A percentile compares a stretch with the other conserved stretches of the same genome.
Conservation (phyloP, 53 echinoderm and acorn worm genomes). For the Holothuria leucospilota region DNA sequence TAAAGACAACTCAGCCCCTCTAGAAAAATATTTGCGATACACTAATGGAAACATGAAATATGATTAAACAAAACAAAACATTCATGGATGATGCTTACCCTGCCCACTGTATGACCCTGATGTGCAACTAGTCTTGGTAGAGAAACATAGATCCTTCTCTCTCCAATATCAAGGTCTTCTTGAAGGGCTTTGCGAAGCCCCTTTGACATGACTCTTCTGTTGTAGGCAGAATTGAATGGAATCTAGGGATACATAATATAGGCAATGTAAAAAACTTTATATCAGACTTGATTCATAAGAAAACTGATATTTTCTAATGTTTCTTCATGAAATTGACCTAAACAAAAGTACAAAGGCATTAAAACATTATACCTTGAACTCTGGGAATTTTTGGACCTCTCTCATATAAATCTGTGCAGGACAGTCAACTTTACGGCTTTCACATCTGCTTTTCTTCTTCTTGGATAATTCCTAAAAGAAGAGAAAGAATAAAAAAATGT, state of each 20-base stretch:
- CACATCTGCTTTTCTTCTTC: slow-evolving; percentile 18
- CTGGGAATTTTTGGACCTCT: slow-evolving; percentile 66
- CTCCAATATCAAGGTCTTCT: slow-evolving; percentile 16
- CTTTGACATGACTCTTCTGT: slow-evolving; percentile 31
- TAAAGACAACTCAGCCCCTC: too few relatives aligned
- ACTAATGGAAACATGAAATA: too few relatives aligned
- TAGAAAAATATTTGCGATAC: too few relatives aligned
- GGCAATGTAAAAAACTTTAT: background rate
- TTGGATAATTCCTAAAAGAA: background rate
- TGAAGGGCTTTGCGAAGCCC: slow-evolving; percentile 23
- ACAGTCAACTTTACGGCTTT: slow-evolving; percentile 56
- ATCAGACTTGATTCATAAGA: too few relatives aligned
- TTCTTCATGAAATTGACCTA: too few relatives aligned
- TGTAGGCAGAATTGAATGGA: slow-evolving; percentile 45
- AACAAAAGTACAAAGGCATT: background rate
- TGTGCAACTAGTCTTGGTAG: slow-evolving; percentile 34
- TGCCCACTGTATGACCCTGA: slow-evolving; percentile 36
- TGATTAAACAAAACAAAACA: too few relatives aligned
- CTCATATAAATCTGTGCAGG: slow-evolving; percentile 63
- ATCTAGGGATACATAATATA: background rate
- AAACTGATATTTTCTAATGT: too few relatives aligned
- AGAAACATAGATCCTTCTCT: slow-evolving; percentile 44
- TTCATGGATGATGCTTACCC: background rate
- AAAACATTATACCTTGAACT: slow-evolving; percentile 35
- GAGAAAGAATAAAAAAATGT: background rate